Conservation (phyloP, 2,888 invertebrate genomes). For the Mimas tiliae region DNA sequence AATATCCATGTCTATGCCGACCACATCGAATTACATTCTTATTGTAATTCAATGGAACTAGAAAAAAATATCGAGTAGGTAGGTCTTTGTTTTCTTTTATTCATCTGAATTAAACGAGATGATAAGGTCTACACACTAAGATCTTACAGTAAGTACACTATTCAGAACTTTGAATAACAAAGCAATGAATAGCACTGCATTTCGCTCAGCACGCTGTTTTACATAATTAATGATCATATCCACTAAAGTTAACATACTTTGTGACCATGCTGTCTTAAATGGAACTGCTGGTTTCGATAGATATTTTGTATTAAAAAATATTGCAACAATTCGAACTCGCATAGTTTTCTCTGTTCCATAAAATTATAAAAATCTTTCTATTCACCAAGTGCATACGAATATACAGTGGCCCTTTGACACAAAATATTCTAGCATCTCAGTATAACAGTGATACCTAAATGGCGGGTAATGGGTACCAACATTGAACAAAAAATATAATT, state of each 20-base stretch:
- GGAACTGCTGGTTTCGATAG: no score
- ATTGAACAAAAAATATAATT: constrained; percentile 23
- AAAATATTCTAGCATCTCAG: constrained; percentile 21
- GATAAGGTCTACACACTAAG: no score
- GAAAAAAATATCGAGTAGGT: neutral
- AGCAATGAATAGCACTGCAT: no score
- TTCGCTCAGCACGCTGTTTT: no score
- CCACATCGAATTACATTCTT: neutral
- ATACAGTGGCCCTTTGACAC: constrained; percentile 31
- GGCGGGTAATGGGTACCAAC: constrained; percentile 34
- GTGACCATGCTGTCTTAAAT: no score
- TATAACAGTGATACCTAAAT: neutral
- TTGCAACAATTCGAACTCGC: neutral
- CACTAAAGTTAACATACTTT: no score
- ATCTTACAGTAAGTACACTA: no score
- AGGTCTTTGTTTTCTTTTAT: no score
- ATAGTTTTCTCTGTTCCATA: constrained; percentile 12
- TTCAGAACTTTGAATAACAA: no score
- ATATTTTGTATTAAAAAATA: no score
- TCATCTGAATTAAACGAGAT: no score
- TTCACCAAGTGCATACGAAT: constrained; percentile 24
- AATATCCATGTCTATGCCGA: constrained; percentile 1
- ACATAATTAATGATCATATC: no score
- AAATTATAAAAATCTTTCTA: neutral
- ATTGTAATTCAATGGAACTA: neutral